phyloP scores from a whole-genome alignment of 2,113 vertebrate genomes.

The Nestor notabilis region DNA sequence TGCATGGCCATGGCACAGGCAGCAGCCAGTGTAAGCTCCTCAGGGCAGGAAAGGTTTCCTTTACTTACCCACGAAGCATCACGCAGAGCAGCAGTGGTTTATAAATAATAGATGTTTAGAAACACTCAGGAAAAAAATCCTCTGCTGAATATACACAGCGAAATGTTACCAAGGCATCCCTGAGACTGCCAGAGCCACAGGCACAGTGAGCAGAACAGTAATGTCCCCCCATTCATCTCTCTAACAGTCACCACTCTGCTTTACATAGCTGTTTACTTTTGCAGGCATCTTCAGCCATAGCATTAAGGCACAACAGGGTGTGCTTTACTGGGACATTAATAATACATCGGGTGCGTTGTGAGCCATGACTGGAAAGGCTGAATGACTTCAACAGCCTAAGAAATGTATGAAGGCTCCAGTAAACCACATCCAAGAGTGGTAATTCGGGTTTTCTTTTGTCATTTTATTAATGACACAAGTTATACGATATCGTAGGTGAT shows the following conservation, averaged over 20 bases:
- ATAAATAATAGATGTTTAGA: conserved; percentile 50
- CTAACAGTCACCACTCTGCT: conserved; percentile 45
- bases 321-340: conserved; percentile 73
- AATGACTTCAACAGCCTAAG: conserved; percentile 68
- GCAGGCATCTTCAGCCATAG: conserved; percentile 48
- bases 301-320: conserved; percentile 74
- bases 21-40: neutral
- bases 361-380: conserved; percentile 72
- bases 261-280: conserved; percentile 69
- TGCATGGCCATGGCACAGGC: accelerated
- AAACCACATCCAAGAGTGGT: conserved; percentile 65
- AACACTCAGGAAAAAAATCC: conserved; percentile 5
- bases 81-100: neutral
- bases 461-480: conserved; percentile 68
- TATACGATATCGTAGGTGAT: neutral
- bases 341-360: conserved; percentile 69
- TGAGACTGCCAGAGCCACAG: conserved; percentile 43
- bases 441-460: conserved; percentile 74
- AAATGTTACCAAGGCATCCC: neutral
- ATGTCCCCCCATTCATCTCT: conserved; percentile 52
- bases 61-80: conserved; percentile 21
- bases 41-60: neutral
- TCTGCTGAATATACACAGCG: neutral
- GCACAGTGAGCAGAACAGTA: neutral
- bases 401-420: conserved; percentile 65